These are phyloP conservation scores for Lysandra coridon DNA, from an alignment of 2,888 invertebrate species.

Conservation along the genomic window DNA sequence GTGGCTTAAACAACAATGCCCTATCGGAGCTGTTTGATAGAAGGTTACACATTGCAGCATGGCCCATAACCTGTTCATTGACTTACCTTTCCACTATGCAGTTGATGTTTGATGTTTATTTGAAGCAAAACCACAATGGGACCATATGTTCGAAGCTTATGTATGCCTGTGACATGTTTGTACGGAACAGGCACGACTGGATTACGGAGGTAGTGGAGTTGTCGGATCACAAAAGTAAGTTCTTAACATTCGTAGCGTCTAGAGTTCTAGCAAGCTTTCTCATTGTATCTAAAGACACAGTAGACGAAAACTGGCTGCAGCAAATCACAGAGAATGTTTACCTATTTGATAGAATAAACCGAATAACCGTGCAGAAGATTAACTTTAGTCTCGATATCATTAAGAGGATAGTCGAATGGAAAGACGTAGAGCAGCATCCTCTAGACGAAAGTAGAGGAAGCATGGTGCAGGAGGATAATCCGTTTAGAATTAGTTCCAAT, in stretches of 20 bases:
- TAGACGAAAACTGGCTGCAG: conserved; percentile 90
- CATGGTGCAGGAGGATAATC: conserved; percentile 70
- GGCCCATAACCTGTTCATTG: conserved; percentile 79
- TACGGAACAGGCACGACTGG: conserved; percentile 90
- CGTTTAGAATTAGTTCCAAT: conserved; percentile 65
- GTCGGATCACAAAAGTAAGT: conserved; percentile 88
- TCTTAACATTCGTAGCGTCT: conserved; percentile 89
- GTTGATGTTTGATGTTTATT: conserved; percentile 89
- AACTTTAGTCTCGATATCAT: conserved; percentile 92
- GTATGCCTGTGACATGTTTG: conserved; percentile 89
- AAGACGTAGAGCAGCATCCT: conserved; percentile 89
- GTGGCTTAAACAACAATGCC: conserved; percentile 86
- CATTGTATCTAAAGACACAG: conserved; percentile 90
- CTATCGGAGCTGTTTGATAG: conserved; percentile 86
- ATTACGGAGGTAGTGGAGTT: conserved; percentile 91
- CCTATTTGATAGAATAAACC: conserved; percentile 83
- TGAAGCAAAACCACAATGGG: conserved; percentile 91
- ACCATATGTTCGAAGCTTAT: conserved; percentile 90
- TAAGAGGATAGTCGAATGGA: conserved; percentile 93
- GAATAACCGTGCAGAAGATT: conserved; percentile 86
- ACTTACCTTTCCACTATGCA: conserved; percentile 92
- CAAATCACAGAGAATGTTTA: conserved; percentile 87
- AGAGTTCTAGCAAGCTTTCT: conserved; percentile 91
- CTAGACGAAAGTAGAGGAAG: conserved; percentile 83
- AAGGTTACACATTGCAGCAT: conserved; percentile 73